Percentiles rank a stretch among this genome's conserved stretches.
Conservation (phyloP, 2,797 vertebrate species). For the Tapirus indicus region DNA sequence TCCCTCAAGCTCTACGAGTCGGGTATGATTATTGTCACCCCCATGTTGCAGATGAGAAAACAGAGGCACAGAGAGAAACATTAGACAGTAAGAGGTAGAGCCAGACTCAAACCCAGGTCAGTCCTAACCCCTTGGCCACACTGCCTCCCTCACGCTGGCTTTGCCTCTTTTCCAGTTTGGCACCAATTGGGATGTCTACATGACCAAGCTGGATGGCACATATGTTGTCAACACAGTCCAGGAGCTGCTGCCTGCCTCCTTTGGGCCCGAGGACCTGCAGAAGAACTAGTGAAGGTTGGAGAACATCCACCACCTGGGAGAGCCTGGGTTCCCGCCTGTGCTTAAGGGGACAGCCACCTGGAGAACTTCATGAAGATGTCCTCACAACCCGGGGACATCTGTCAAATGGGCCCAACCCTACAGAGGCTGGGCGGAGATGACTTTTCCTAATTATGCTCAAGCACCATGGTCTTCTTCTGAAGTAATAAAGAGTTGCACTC, state of each 20-base stretch:
- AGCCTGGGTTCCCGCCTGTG: neutral
- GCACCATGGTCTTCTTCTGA: neutral
- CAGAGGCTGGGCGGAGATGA: neutral
- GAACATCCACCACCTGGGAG: neutral
- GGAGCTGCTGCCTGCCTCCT: slow-evolving; percentile 93
- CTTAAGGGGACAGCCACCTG: neutral
- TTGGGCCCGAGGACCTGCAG: slow-evolving; percentile 92
- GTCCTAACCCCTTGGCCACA: fast-evolving
- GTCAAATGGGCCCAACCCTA: fast-evolving
- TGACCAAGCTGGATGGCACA: slow-evolving; percentile 92
- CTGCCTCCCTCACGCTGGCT: neutral
- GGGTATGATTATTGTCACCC: neutral
- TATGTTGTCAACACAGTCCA: slow-evolving; percentile 89
- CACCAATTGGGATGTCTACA: slow-evolving; percentile 90
- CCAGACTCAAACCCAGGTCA: neutral
- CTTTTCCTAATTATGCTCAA: neutral
- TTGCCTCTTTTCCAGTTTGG: slow-evolving; percentile 91
- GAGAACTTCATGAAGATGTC: neutral
- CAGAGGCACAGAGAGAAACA: neutral
- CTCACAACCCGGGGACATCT: neutral
- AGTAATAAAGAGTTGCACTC: neutral
- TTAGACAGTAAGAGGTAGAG: neutral
- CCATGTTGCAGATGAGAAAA: slow-evolving; percentile 28
- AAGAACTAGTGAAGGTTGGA: slow-evolving; percentile 71
- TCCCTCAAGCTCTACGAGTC: neutral